Conservation (phyloP, 2,797 vertebrate genomes). For the Tragelaphus oryx region DNA sequence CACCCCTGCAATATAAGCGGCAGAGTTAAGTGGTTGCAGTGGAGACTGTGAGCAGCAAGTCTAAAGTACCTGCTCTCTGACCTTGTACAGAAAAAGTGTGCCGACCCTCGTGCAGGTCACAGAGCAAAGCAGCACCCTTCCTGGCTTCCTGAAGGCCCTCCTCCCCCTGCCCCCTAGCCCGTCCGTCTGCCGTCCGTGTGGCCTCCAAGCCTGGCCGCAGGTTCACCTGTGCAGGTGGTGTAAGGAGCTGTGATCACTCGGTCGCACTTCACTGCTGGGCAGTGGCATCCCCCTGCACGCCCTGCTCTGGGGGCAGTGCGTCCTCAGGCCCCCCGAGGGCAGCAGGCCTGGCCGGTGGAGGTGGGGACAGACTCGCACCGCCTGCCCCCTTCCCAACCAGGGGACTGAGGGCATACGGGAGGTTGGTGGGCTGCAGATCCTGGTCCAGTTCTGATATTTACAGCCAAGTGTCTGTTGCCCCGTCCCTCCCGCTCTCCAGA, state of each 20-base stretch:
- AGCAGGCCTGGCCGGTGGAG: background rate
- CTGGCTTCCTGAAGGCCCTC: background rate
- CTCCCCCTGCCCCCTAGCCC: background rate
- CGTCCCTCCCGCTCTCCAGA: accelerated
- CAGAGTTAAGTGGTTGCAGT: background rate
- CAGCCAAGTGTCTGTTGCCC: background rate
- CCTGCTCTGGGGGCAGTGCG: accelerated
- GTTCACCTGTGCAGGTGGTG: background rate
- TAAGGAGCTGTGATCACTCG: background rate
- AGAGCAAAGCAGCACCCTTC: background rate
- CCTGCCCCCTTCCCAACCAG: accelerated
- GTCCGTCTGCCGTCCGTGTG: accelerated
- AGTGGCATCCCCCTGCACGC: accelerated
- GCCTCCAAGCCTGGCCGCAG: no score
- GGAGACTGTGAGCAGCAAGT: background rate
- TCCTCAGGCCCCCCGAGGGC: background rate
- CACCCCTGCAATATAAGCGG: background rate
- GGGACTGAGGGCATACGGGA: background rate
- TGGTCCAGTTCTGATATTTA: background rate
- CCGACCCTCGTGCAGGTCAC: background rate
- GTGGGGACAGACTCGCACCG: background rate
- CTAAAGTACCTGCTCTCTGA: background rate
- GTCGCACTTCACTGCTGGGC: background rate
- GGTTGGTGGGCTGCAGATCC: background rate
- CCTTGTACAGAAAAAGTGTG: background rate